Conservation (phyloP, 1,140 invertebrate genomes). For the Neomicropteryx cornuta region DNA sequence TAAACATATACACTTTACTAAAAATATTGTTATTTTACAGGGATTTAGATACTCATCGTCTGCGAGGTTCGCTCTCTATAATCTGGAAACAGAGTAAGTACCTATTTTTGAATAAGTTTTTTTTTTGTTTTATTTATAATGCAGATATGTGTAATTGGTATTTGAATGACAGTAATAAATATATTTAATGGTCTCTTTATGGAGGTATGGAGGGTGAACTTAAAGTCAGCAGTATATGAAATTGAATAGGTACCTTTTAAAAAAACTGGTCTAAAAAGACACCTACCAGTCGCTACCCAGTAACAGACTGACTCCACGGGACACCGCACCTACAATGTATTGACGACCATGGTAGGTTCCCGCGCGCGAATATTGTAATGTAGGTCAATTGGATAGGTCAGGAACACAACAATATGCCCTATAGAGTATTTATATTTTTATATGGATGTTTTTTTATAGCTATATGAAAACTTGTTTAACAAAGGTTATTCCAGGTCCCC, state of each 20-base stretch:
- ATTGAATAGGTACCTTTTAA: slow-evolving; percentile 19
- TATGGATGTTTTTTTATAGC: too few relatives aligned
- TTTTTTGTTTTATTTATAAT: slow-evolving; percentile 7
- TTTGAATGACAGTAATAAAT: neutral
- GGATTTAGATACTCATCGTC: slow-evolving; percentile 50
- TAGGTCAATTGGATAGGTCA: too few relatives aligned
- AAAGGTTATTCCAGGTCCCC: too few relatives aligned
- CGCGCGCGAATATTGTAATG: too few relatives aligned
- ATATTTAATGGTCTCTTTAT: slow-evolving; percentile 10
- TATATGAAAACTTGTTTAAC: too few relatives aligned
- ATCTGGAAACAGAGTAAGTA: slow-evolving; percentile 38
- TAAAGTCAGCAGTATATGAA: slow-evolving; percentile 14
- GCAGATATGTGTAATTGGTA: slow-evolving; percentile 6
- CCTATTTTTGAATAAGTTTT: slow-evolving; percentile 8
- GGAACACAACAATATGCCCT: too few relatives aligned
- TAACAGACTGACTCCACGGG: neutral
- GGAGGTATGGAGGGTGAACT: slow-evolving; percentile 10
- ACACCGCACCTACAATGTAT: too few relatives aligned
- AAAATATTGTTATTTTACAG: too few relatives aligned
- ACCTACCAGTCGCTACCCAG: neutral
- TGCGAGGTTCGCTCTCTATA: slow-evolving; percentile 44
- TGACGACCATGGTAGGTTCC: too few relatives aligned
- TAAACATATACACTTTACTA: too few relatives aligned
- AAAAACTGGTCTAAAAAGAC: neutral
- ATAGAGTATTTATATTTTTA: too few relatives aligned